Evolutionary conservation across 2,888 invertebrate species (phyloP), one percentile per base, ranked within the genome.

Genomic region (Tipula unca): DNA sequence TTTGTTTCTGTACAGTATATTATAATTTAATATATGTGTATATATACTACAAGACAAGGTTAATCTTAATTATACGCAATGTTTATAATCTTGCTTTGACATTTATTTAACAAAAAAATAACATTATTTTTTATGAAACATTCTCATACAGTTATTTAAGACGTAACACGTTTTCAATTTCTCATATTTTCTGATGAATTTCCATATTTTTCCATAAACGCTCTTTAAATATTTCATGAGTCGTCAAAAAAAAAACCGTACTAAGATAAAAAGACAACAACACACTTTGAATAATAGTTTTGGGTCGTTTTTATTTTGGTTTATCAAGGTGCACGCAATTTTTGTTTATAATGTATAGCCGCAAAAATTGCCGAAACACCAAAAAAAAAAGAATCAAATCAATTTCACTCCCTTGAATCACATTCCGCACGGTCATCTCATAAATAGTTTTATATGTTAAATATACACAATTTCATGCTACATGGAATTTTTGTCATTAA

Each of bases 151-250:
- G 69, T 25, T 25, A 69, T 69, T 69, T 69, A 69, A 69, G 69
- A 69, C 69, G 69, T 69, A 69, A 69, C 69, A 69, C 69, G 69
- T 69, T 69, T 69, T 69, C 25, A 20, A 69, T 69, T 69, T 25
- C 69, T 69, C 69, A 69, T 69, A 69, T 69, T 69, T 69, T 69
- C 25, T 69, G 69, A 69, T 69, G 69, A 69, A 69, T 69, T 69
- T 69, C 69, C 69, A 69, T 69, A 69, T 69, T 69, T 69, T 69
- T 69, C 25, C 69, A 69, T 69, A 20, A 69, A 69, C 25, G 25
- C 10, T 69, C 25, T 69, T 69, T 69, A 69, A 25, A 69, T 10
- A 69, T 69, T 69, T 69, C 69, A 69, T 69, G 69, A 69, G 2
- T 69, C 69, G 69, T 69, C 69, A 69, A 69, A 69, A 69, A 3